A percentile compares a stretch with the other conserved stretches of the same genome.
These are phyloP conservation scores for Arctia plantaginis DNA, from an alignment of 2,888 invertebrate genomes.

Conservation along the genomic window DNA sequence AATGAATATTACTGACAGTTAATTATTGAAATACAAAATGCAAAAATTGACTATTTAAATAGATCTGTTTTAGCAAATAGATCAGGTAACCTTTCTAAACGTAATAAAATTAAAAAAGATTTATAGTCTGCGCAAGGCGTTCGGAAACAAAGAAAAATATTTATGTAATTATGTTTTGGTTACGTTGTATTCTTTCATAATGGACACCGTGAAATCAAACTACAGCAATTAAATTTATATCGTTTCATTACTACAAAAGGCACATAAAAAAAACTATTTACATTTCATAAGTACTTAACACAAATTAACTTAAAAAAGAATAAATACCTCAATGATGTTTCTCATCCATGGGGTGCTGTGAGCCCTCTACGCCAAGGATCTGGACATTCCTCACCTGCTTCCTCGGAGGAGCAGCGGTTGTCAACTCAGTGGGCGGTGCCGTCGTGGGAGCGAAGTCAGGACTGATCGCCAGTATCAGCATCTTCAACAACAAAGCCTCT, in stretches of 20 bases:
- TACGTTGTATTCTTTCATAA: neutral
- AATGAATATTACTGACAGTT: too few relatives aligned
- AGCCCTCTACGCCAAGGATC: slow-evolving; percentile 89
- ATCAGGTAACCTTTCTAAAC: neutral
- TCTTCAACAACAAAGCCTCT: slow-evolving; percentile 90
- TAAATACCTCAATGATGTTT: slow-evolving; percentile 69
- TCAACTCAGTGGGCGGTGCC: slow-evolving; percentile 77
- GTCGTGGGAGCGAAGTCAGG: slow-evolving; percentile 84
- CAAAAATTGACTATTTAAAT: neutral
- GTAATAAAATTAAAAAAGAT: neutral
- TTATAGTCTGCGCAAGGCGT: neutral
- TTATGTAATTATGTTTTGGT: neutral
- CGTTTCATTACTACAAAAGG: slow-evolving; percentile 62
- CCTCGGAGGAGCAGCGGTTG: slow-evolving; percentile 82
- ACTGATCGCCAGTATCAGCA: slow-evolving; percentile 91
- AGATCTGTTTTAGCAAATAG: neutral
- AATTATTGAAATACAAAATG: too few relatives aligned
- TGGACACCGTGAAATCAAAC: slow-evolving; percentile 48
- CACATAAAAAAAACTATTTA: slow-evolving; percentile 70
- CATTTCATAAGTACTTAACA: slow-evolving; percentile 65
- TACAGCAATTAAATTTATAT: slow-evolving; percentile 42
- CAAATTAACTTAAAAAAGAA: slow-evolving; percentile 58
- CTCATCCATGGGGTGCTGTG: slow-evolving; percentile 63
- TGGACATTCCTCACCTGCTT: slow-evolving; percentile 90
- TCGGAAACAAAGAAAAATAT: neutral